Conservation (phyloP, 2,888 invertebrate species). For the Petrophora chlorosata region DNA sequence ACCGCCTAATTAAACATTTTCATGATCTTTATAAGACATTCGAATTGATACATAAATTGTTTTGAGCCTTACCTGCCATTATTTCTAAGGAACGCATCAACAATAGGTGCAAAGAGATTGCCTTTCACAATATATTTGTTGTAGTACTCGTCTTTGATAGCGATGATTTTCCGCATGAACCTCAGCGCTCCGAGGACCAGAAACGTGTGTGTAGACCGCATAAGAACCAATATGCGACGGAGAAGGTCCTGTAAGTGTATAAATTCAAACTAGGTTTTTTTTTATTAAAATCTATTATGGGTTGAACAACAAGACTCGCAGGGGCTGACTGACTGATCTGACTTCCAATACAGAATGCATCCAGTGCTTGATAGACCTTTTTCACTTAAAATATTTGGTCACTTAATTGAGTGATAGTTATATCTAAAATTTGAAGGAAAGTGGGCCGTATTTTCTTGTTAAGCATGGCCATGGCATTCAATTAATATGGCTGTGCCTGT, state of each 20-base stretch:
- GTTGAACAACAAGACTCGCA: too few relatives aligned
- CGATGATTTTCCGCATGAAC: slow-evolving; percentile 98
- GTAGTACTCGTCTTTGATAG: slow-evolving; percentile 99
- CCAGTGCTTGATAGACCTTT: too few relatives aligned
- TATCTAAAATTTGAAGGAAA: too few relatives aligned
- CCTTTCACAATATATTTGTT: slow-evolving; percentile 97
- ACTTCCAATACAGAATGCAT: too few relatives aligned
- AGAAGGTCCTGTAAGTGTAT: slow-evolving; percentile 88
- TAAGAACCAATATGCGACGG: slow-evolving; percentile 96
- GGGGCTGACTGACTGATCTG: too few relatives aligned
- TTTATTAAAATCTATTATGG: neutral
- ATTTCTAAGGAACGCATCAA: slow-evolving; percentile 98
- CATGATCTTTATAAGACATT: too few relatives aligned
- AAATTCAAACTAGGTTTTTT: slow-evolving; percentile 11
- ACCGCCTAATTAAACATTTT: too few relatives aligned
- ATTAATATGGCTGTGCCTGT: too few relatives aligned
- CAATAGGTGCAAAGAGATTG: slow-evolving; percentile 97
- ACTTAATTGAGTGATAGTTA: too few relatives aligned
- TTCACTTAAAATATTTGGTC: too few relatives aligned
- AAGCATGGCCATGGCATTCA: too few relatives aligned
- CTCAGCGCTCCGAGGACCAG: slow-evolving; percentile 97
- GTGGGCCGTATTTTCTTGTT: too few relatives aligned
- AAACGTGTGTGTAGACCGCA: slow-evolving; percentile 98
- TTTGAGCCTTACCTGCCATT: slow-evolving; percentile 88
- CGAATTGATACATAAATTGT: neutral